A percentile compares a stretch with the other conserved stretches of the same genome.
Evolutionary conservation across 2,797 vertebrate species (phyloP).

Genomic region (Heteromormyrus szaboi): DNA sequence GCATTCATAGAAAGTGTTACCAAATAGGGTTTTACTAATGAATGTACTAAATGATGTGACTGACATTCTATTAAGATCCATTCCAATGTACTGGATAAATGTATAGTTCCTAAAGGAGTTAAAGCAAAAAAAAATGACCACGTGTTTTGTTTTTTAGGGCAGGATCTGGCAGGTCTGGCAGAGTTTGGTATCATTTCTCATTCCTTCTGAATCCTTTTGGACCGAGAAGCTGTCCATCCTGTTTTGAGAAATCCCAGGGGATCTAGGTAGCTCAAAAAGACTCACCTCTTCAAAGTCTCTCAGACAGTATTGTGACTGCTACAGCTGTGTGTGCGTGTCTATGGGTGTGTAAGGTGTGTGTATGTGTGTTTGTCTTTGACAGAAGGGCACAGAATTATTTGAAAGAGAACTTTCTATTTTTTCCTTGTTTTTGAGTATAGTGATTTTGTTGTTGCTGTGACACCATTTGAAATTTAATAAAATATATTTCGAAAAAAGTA

Average conservation of each 20-base stretch:
- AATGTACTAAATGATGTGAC: background rate
- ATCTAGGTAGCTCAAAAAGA: conserved; percentile 25
- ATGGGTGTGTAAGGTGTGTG: conserved; percentile 2
- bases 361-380: conserved; percentile 10
- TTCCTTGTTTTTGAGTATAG: background rate
- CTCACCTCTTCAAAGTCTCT: conserved; percentile 26
- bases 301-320: conserved; percentile 18
- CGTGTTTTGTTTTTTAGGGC: conserved; percentile 5
- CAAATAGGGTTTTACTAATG: background rate
- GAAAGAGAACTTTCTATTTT: background rate
- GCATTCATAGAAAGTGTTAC: background rate
- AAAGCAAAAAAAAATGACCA: background rate
- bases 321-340: background rate
- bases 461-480: background rate
- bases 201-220: conserved; percentile 6
- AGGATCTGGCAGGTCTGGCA: background rate
- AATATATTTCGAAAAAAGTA: background rate
- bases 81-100: background rate
- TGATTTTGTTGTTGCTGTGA: background rate
- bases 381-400: conserved; percentile 3
- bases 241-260: conserved; percentile 26
- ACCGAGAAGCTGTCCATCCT: conserved; percentile 22
- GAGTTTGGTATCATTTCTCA: conserved; percentile 12
- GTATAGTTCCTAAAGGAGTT: background rate
- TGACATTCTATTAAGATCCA: background rate